phyloP scores from a whole-genome alignment of 1,140 invertebrate genomes.

The Oryzaephilus surinamensis region DNA sequence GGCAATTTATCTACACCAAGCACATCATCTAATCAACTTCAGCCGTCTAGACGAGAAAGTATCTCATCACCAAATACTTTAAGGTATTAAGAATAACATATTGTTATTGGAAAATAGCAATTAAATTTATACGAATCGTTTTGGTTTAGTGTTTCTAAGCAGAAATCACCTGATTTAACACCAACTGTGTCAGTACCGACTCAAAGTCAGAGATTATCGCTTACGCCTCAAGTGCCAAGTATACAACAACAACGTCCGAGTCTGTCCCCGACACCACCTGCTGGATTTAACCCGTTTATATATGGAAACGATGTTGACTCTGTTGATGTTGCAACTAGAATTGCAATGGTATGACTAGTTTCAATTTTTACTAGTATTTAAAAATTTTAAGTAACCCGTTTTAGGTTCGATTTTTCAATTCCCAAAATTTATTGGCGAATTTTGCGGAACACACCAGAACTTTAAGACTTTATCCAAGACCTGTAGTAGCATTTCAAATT shows the following conservation, averaged over 20 bases:
- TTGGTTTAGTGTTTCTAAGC: constrained; percentile 8
- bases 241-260: constrained; percentile 18
- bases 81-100: constrained; percentile 35
- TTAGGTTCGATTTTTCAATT: constrained; percentile 94
- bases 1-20: constrained; percentile 52
- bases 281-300: constrained; percentile 73
- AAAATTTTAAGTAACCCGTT: constrained; percentile 15
- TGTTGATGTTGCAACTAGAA: constrained; percentile 94
- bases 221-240: constrained; percentile 20
- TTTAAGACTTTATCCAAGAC: constrained; percentile 88
- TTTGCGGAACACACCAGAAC: constrained; percentile 97
- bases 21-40: constrained; percentile 40
- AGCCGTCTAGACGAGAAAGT: constrained; percentile 60
- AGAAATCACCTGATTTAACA: constrained; percentile 28
- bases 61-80: constrained; percentile 38
- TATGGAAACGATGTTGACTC: constrained; percentile 96
- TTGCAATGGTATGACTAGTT: constrained; percentile 77
- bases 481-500: constrained; percentile 97
- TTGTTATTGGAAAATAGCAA: too few species aligned
- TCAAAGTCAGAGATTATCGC: constrained; percentile 31
- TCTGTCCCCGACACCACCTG: constrained; percentile 17
- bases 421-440: constrained; percentile 91
- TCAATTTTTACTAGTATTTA: not conserved
- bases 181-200: constrained; percentile 1
- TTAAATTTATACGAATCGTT: not conserved